Percentiles rank a stretch among this genome's conserved stretches.
These are phyloP conservation scores for Chaitophorus viminalis DNA, from an alignment of 2,888 invertebrate species.

Conservation along the genomic window DNA sequence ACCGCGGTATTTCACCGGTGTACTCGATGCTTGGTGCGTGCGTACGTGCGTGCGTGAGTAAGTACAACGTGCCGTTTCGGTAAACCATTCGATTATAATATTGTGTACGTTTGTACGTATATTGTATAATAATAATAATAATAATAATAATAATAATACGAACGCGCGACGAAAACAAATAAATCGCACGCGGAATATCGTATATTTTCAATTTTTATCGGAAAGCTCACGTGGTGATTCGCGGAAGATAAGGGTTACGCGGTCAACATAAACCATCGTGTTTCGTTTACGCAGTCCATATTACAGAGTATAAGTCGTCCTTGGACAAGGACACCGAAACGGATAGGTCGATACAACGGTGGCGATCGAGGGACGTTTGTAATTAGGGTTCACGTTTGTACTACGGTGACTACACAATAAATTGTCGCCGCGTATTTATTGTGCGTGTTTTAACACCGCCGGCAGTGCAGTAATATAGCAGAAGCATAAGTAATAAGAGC, in stretches of 20 bases:
- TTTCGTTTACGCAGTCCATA: not conserved
- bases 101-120: not conserved
- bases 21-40: constrained; percentile 4
- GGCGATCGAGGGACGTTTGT: constrained; percentile 2
- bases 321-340: constrained; percentile 45
- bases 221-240: not conserved
- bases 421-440: not conserved
- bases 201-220: not conserved
- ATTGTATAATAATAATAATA: too few relatives aligned
- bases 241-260: not conserved
- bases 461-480: not conserved
- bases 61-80: constrained; percentile 54
- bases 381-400: not conserved
- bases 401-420: not conserved
- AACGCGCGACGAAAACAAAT: not conserved
- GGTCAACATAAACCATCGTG: not conserved
- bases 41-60: not conserved
- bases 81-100: constrained; percentile 49
- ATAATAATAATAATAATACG: too few relatives aligned
- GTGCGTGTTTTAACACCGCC: not conserved
- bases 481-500: not conserved
- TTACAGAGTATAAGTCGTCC: not conserved
- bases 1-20: constrained; percentile 48
- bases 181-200: not conserved
- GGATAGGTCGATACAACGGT: not conserved